These are phyloP conservation scores for Castor canadensis DNA, from an alignment of 2,113 vertebrate genomes.

Conservation along the genomic window DNA sequence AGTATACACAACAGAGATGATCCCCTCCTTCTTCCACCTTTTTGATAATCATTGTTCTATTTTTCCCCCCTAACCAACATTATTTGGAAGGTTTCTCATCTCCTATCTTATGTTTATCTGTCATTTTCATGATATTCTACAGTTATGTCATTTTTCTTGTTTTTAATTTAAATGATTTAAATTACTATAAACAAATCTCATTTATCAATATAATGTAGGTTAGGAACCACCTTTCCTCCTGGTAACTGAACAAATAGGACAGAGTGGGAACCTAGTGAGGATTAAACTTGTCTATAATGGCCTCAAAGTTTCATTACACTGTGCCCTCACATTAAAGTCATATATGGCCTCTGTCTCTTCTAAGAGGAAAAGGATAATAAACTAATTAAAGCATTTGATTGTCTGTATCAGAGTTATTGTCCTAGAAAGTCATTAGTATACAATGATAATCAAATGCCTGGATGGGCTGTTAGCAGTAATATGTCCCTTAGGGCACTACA, in stretches of 20 bases:
- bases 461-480: conserved; percentile 52
- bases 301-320: background rate
- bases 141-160: background rate
- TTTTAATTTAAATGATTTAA: background rate
- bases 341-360: conserved; percentile 25
- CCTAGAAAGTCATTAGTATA: conserved; percentile 64
- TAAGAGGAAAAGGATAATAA: conserved; percentile 52
- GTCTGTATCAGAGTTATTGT: conserved; percentile 66
- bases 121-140: background rate
- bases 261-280: background rate
- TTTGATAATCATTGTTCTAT: background rate
- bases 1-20: background rate
- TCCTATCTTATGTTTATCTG: background rate
- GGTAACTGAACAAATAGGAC: background rate
- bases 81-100: background rate
- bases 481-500: conserved; percentile 33
- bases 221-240: background rate
- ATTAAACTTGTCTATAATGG: background rate
- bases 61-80: background rate
- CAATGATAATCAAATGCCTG: conserved; percentile 68
- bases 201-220: background rate
- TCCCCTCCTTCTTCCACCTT: background rate
- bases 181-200: background rate
- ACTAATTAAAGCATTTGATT: conserved; percentile 68
- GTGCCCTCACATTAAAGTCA: background rate